phyloP scores from a whole-genome alignment of 2,797 vertebrate genomes.

The Cacajao melanocephalus region DNA sequence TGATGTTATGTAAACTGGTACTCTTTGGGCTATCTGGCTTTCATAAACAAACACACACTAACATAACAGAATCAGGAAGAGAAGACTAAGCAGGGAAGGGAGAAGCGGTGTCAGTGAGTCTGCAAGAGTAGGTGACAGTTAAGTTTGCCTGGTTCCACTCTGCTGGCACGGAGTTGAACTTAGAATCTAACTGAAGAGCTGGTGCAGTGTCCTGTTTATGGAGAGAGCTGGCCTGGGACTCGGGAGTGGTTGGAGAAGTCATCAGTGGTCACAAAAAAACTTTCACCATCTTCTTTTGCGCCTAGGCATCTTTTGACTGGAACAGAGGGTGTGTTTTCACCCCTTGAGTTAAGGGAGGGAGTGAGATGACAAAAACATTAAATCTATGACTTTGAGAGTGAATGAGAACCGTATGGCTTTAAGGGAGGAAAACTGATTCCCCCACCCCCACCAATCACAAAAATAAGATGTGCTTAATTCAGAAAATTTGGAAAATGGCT shows the following conservation, averaged over 20 bases:
- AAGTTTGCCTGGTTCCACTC: background rate
- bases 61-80: background rate
- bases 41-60: background rate
- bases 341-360: background rate
- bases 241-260: background rate
- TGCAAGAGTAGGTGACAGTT: background rate
- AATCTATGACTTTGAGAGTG: background rate
- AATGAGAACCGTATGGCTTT: background rate
- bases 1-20: background rate
- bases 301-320: background rate
- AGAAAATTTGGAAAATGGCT: constrained; percentile 9
- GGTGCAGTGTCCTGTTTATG: background rate
- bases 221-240: background rate
- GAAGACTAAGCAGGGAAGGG: background rate
- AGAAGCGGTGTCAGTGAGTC: background rate
- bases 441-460: background rate
- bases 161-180: background rate
- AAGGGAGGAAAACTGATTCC: background rate
- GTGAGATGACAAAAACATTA: background rate
- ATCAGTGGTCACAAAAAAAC: background rate
- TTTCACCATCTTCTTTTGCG: background rate
- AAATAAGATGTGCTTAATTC: background rate
- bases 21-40: background rate
- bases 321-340: background rate
- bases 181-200: background rate